Base-by-base conservation (phyloP, 1,140 invertebrate species). In the Aradophagus sp. region DNA sequence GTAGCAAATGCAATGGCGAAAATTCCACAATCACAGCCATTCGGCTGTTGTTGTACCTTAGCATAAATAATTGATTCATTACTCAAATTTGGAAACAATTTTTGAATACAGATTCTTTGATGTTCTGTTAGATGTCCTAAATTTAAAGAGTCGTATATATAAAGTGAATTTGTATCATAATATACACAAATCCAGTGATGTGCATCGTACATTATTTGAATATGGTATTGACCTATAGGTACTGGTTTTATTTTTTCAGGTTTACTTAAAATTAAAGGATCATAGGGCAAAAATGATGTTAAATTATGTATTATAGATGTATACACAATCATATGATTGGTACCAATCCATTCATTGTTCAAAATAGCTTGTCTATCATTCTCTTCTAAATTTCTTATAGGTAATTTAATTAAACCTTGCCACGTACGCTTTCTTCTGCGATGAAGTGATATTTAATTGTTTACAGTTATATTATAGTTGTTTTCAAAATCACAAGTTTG, bases 201-300 rank as follows among this genome's bases (percentile, higher is more conserved):
- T 1, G 48, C 1, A 27, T 17, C 20, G 13, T 31, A 41, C 38
- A 58, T 17, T 12, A 58, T 58, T 47, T 59, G 44, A 19, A 58
- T 58, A 27, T 58, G 53, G 7, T 5, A 29, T 5, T 36, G 6
- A 19, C 31, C 31, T 2, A 16, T 8, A 48, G 45, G 45, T 14
- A 35, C 45, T 13, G 45, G 31, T 14, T 35, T 32, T 8, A 35
- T 48, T 48, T 5, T 48, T 7, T 48, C 16, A 7, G 16, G 27
- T 19, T 35, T 48, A 19, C 20, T 16, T 1, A 39, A 19, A n/a
- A 44, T 44, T 15, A 35, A 2, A 5, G 17, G 8, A 8, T 48
- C 45, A 14, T 48, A 48, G 10, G 45, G 45, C 23, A 48, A 15
- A 35, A 13, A 48, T 14, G 11, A 23, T 23, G 45, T 48, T 20